A percentile compares a stretch with the other conserved stretches of the same genome.
phyloP scores from a whole-genome alignment of 2,113 vertebrate species.

The Theristicus caerulescens region DNA sequence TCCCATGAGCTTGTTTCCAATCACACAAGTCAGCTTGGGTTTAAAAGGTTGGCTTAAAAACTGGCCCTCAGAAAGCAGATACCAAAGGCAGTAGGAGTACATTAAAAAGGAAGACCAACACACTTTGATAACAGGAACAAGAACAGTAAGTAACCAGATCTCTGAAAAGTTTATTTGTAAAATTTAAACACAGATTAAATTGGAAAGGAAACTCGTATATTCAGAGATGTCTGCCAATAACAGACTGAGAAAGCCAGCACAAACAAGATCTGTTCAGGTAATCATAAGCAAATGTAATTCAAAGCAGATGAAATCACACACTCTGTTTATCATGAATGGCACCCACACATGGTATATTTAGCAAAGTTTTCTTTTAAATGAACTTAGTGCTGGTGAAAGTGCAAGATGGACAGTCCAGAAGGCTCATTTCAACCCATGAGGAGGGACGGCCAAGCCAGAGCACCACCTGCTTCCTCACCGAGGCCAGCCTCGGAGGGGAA shows the following conservation, averaged over 20 bases:
- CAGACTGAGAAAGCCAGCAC: not conserved
- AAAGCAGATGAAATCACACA: conserved; percentile 14
- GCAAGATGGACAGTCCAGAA: not conserved
- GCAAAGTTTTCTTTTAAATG: not conserved
- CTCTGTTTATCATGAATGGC: not conserved
- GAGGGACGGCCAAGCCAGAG: not conserved
- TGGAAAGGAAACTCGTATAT: not conserved
- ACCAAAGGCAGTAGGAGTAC: not conserved
- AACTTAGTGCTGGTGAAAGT: not conserved
- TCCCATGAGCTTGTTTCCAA: conserved; percentile 5
- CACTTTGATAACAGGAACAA: not conserved
- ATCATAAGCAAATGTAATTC: not conserved
- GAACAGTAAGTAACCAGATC: not conserved
- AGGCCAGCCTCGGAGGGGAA: not conserved
- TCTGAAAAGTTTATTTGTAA: not conserved
- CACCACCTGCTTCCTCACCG: not conserved
- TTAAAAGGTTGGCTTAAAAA: conserved; percentile 11
- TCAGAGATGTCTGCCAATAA: not conserved
- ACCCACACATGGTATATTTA: not conserved
- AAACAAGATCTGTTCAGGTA: conserved; percentile 53
- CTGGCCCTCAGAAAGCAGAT: not conserved
- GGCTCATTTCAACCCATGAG: accelerated
- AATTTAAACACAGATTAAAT: not conserved
- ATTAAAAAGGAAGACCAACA: not conserved
- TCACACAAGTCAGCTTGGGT: not conserved